Conservation (phyloP, 2,888 invertebrate genomes). For the Polyploca ridens region DNA sequence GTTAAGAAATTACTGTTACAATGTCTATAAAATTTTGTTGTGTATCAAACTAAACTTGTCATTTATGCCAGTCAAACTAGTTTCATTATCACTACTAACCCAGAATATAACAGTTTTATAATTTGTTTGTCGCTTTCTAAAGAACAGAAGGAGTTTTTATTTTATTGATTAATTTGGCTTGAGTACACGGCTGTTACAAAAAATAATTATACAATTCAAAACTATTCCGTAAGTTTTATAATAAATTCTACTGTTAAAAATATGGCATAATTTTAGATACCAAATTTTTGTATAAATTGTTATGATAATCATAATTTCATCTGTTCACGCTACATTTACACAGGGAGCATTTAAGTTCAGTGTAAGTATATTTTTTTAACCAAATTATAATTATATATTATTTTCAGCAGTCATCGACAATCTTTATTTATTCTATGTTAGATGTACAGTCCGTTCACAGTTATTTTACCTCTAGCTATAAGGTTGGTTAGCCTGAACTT, state of each 20-base stretch:
- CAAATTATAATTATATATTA: neutral
- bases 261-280: neutral
- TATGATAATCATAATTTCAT: constrained; percentile 29
- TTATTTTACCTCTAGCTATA: too few relatives aligned
- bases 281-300: constrained; percentile 7
- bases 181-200: too few relatives aligned
- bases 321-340: constrained; percentile 58
- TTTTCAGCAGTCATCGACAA: too few relatives aligned
- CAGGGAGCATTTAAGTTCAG: constrained; percentile 96
- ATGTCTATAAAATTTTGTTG: neutral
- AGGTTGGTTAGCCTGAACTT: too few relatives aligned
- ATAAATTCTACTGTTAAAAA: neutral
- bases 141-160: neutral
- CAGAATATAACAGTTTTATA: neutral
- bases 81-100: neutral
- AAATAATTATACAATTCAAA: too few relatives aligned
- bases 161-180: too few relatives aligned
- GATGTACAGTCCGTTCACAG: too few relatives aligned
- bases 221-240: too few relatives aligned
- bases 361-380: constrained; percentile 88
- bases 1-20: too few relatives aligned
- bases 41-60: neutral
- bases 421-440: too few relatives aligned
- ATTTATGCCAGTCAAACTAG: neutral
- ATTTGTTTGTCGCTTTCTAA: too few relatives aligned